Base-by-base conservation (phyloP, 1,140 invertebrate species). In the Maniola jurtina region DNA sequence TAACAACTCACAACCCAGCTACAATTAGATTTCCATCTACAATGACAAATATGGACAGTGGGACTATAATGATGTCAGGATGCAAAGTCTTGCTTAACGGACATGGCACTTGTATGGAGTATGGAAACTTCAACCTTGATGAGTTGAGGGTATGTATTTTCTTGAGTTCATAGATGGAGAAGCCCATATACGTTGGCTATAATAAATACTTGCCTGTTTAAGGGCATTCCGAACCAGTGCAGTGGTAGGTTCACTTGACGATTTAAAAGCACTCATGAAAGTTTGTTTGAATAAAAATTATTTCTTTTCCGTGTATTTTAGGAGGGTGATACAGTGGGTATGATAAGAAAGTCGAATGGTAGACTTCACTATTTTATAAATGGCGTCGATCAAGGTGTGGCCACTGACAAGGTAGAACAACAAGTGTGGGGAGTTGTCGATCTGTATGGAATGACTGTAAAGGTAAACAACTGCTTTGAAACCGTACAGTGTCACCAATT, bases 61-160 rank as follows among this genome's bases (percentile, higher is more conserved):
- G 98, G 1, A 98, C 97, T 3, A 97, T 97, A 5, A 98, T 99
- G 96, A 98, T 99, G 97, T 98, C 97, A 42, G 97, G 98, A 0
- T 97, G 96, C 91, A 97, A 97, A 45, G 98, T 99, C 73, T 90
- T 98, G 5, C 96, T 97, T 7, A 98, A 98, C 89, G 97, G 97
- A 4, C 97, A 98, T 90, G 97, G 97, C 5, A 98, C 96, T 2
- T 94, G 96, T 65, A 92, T 96, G 36, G 97, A 98, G 84, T 99
- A 99, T 89, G 97, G 97, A 0, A 95, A 98, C 89, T 98, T 97
- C 76, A 99, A 99, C 91, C 92, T 99, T 61, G 98, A 99, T 91
- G 97, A 99, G 90, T 91, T 99, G 0, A 93, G 95, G 76, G 95
- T 95, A 91, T 86, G 90, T 81, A 36, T 25, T 52, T 52, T 13